phyloP scores from a whole-genome alignment of 2,113 vertebrate genomes.

The Pontoporia blainvillei region DNA sequence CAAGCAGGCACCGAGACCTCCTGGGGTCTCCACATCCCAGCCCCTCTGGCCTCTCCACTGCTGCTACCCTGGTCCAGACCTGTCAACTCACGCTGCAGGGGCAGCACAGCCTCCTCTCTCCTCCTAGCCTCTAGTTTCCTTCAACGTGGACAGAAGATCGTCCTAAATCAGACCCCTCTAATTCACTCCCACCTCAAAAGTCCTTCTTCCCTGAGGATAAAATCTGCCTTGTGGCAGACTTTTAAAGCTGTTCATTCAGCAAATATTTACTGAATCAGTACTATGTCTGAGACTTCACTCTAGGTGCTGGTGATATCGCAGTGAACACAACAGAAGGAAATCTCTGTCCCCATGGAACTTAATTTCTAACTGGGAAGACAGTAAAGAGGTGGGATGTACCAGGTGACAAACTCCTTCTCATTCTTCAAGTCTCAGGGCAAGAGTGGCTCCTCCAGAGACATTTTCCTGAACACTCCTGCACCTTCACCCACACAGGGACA shows the following conservation, averaged over 20 bases:
- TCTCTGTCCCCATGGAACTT: background rate
- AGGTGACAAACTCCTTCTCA: background rate
- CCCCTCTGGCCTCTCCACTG: background rate
- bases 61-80: background rate
- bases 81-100: background rate
- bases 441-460: background rate
- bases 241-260: background rate
- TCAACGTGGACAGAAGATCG: background rate
- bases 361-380: background rate
- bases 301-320: background rate
- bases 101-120: background rate
- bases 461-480: background rate
- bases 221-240: background rate
- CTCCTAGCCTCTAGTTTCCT: background rate
- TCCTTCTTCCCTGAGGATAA: background rate
- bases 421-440: background rate
- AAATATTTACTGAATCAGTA: background rate
- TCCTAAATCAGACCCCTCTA: background rate
- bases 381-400: background rate
- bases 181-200: background rate
- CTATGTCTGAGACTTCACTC: background rate
- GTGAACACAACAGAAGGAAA: background rate
- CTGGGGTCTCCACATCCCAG: background rate
- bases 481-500: no score
- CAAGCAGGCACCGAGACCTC: background rate